Evolutionary conservation across 2,113 vertebrate genomes (phyloP).

Genomic region (Dolichallabes microphthalmus): DNA sequence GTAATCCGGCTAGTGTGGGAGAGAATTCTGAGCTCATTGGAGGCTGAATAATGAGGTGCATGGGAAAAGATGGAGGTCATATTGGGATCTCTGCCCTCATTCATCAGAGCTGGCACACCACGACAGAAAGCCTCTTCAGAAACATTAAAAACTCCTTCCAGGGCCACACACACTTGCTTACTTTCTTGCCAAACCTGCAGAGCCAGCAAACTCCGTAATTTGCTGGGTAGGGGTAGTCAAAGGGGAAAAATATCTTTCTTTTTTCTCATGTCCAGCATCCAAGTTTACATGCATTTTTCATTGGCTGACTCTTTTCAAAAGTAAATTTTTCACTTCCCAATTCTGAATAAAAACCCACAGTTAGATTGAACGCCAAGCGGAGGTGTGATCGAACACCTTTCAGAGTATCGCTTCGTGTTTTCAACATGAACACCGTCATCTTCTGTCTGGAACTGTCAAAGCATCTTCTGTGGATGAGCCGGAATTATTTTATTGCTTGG

Average conservation of each 20-base stretch:
- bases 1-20: constrained; percentile 30
- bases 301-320: background rate
- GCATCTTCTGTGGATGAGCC: background rate
- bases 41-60: constrained; percentile 57
- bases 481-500: background rate
- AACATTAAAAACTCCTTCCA: constrained; percentile 54
- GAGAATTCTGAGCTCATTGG: constrained; percentile 50
- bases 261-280: constrained; percentile 1
- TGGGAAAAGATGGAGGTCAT: constrained; percentile 59
- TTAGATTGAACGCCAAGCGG: background rate
- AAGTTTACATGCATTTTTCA: constrained; percentile 35
- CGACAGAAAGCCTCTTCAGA: constrained; percentile 54
- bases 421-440: background rate
- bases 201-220: constrained; percentile 49
- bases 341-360: background rate
- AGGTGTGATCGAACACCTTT: background rate
- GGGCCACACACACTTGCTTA: constrained; percentile 52
- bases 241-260: constrained; percentile 18
- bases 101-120: constrained; percentile 54
- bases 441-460: background rate
- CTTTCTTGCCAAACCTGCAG: constrained; percentile 50
- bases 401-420: background rate
- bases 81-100: constrained; percentile 53
- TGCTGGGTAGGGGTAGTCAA: constrained; percentile 47
- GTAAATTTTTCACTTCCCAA: background rate